phyloP scores from a whole-genome alignment of 2,113 vertebrate species.

The Gadus chalcogrammus region DNA sequence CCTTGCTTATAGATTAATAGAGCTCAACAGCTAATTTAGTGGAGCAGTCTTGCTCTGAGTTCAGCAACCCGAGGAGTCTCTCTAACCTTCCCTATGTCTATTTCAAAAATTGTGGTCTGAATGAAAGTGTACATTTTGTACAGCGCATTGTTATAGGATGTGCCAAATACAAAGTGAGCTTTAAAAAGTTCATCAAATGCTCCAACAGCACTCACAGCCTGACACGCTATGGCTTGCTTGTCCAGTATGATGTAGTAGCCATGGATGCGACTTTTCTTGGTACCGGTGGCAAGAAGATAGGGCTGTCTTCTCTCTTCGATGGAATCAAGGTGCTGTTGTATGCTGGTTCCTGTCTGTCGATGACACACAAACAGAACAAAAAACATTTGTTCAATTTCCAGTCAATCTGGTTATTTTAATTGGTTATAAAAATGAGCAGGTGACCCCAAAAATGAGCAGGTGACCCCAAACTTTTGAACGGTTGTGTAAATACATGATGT shows the following conservation, averaged over 20 bases:
- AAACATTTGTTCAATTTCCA: too few species aligned
- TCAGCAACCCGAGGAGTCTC: background rate
- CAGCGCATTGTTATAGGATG: background rate
- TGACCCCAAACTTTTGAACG: too few species aligned
- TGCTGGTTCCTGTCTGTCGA: background rate
- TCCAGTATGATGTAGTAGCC: background rate
- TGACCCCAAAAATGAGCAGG: too few species aligned
- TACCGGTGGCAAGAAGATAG: background rate
- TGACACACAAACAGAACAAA: too few species aligned
- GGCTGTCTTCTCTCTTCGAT: background rate
- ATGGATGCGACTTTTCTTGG: background rate
- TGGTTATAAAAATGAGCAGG: too few species aligned
- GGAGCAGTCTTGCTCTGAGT: background rate
- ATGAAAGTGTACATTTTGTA: background rate
- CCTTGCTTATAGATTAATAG: too few species aligned
- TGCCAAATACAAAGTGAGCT: background rate
- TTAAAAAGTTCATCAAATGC: background rate
- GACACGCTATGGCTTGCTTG: background rate
- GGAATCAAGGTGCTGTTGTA: background rate
- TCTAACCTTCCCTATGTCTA: background rate
- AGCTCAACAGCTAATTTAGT: background rate
- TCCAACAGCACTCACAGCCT: background rate
- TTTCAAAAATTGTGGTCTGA: background rate
- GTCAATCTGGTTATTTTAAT: too few species aligned
- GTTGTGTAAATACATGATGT: too few species aligned